Conservation (phyloP, 2,797 vertebrate genomes). For the Holocentrus rufus region DNA sequence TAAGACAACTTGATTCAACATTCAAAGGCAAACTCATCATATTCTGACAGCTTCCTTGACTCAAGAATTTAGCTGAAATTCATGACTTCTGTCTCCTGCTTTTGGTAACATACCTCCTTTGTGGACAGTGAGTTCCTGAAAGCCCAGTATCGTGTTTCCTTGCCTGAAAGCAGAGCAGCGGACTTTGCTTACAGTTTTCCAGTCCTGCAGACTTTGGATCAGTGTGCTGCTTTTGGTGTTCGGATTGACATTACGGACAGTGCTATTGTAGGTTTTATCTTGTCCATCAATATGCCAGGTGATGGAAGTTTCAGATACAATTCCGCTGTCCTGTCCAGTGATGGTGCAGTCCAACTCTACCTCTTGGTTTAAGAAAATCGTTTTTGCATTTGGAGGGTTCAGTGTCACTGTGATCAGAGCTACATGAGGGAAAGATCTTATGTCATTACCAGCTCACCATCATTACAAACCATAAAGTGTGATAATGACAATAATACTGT, state of each 20-base stretch:
- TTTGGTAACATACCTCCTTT: constrained; percentile 43
- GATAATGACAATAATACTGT: constrained; percentile 8
- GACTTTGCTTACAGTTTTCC: not conserved
- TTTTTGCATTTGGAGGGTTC: constrained; percentile 1
- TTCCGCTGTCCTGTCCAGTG: not conserved
- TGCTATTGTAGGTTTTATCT: fast-evolving
- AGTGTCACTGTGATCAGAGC: not conserved
- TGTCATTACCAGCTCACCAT: too few species aligned
- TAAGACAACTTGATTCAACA: too few species aligned
- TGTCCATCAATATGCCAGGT: constrained; percentile 8
- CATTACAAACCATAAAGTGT: not conserved
- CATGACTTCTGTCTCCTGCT: too few species aligned
- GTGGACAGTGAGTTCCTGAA: constrained; percentile 2
- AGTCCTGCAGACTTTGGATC: fast-evolving
- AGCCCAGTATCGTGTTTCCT: not conserved
- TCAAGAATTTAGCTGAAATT: too few species aligned
- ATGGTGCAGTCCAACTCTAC: constrained; percentile 18
- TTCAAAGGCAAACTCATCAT: too few species aligned
- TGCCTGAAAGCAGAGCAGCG: not conserved
- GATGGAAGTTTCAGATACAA: not conserved
- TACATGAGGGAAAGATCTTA: not conserved
- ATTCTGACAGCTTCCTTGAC: too few species aligned
- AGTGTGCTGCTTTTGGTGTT: constrained; percentile 11
- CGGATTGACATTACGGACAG: fast-evolving
- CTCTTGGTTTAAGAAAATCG: not conserved